phyloP scores from a whole-genome alignment of 92 coral and sea anemone species.

The Hydrozoanthus gracilis region DNA sequence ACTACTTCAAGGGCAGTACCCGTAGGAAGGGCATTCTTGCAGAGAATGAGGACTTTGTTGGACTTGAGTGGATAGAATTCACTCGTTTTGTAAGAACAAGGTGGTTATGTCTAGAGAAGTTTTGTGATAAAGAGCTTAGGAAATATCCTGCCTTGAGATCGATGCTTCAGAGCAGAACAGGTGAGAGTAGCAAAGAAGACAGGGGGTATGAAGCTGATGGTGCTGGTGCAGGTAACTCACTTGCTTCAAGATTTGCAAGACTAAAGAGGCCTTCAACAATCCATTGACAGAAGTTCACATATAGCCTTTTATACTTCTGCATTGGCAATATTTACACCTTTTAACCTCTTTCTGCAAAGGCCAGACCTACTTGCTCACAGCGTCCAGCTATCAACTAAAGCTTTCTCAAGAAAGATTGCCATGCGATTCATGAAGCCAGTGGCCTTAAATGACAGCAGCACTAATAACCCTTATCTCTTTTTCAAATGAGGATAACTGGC shows the following conservation, averaged over 20 bases:
- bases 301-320: constrained; percentile 35
- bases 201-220: constrained; percentile 12
- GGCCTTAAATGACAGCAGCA: background rate
- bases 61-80: constrained; percentile 27
- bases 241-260: constrained; percentile 34
- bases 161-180: constrained; percentile 26
- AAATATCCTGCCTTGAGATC: constrained; percentile 30
- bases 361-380: constrained; percentile 49
- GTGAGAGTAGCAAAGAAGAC: constrained; percentile 14
- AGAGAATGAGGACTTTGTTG: constrained; percentile 34
- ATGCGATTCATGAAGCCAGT: constrained; percentile 27
- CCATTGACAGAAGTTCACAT: constrained; percentile 50
- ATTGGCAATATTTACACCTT: constrained; percentile 44
- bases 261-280: constrained; percentile 25
- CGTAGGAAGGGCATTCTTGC: background rate
- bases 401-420: constrained; percentile 15
- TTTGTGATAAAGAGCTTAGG: constrained; percentile 40
- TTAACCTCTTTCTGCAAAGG: constrained; percentile 50
- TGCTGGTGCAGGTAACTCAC: background rate
- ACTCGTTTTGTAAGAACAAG: background rate
- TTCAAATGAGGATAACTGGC: constrained; percentile 18
- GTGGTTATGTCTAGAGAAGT: constrained; percentile 18
- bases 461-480: background rate
- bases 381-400: constrained; percentile 24
- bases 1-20: background rate